Base-by-base conservation (phyloP, 2,888 invertebrate species). In the Nasonovia ribisnigri region DNA sequence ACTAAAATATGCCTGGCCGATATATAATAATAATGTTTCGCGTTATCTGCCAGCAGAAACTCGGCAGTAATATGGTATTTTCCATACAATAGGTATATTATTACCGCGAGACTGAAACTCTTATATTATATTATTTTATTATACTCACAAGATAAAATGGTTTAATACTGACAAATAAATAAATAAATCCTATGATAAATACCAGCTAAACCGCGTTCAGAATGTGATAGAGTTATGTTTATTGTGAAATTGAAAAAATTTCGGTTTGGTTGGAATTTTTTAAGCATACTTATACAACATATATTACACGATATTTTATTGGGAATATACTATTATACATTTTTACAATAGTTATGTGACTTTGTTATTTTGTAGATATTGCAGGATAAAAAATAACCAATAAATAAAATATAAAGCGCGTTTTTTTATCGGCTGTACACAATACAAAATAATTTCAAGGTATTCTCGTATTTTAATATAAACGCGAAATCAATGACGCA, bases 401-500 rank as follows among this genome's bases (percentile, higher is more conserved):
- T 86, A 86, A 86, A 46, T 86, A 86, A 46, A 86, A 46, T 57
- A 29, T 11, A 10, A 16, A 29, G 6, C 57, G 13, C 8, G 6
- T 57, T 57, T 89, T 57, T 43, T 67, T 67, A 90, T 90, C 11
- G 20, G 10, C 36, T 36, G 48, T n/a, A 51, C 84, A 91, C 51
- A 91, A 84, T 91, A 51, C 42, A 26, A 84, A 84, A 91, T 51
- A 84, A 51, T 91, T 91, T 91, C 90, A 91, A 91, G 77, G 90
- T 51, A 77, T 84, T 51, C 51, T 16, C 84, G 84, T 84, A 84
- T 77, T 77, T 77, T 77, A 77, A 77, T 51, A 8, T 1, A 51
- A 42, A 51, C 51, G 13, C 67, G 0, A 60, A 91, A 91, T 26
- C 36, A 51, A 91, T 51, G 84, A 91, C 36, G 48, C 90, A 84